Base-by-base conservation (phyloP, 1,140 invertebrate species). In the Nasonia giraulti region DNA sequence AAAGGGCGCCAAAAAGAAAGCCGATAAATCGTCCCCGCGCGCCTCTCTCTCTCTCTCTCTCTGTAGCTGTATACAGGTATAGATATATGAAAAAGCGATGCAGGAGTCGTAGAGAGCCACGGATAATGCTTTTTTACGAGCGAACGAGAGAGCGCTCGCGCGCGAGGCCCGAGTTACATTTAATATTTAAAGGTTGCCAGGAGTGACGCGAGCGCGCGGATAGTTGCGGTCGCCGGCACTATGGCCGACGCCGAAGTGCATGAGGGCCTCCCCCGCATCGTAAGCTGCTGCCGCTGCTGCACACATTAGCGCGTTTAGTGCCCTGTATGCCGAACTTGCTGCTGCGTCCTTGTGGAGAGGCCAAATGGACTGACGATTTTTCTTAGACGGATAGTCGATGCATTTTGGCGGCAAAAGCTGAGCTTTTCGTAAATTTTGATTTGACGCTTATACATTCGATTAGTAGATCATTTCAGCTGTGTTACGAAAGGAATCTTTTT, bases 101-200 rank as follows among this genome's bases (percentile, higher is more conserved):
- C 68, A 2, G 27, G 27, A 27, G 23, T 37, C 2, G 33, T 37
- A 37, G 20, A 33, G 68, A 31, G 68, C 33, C 37, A 31, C 71
- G 71, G 47, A 77, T 77, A 68, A 85, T 81, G 27, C 33, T 71
- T 77, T 81, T 82, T 82, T 81, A 82, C 37, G 84, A 85, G 66
- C 14, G 79, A 17, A 33, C 40, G 76, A 20, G 77, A 27, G 27
- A 27, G 27, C 27, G 27, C 27, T 27, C 27, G 69, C 74, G 23
- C 12, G 50, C 44, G 66, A 68, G 47, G 20, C 55, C 83, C 37
- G 69, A 17, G 75, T 68, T 80, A 75, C 84, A 82, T 85, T 82
- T 69, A 81, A 85, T 85, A 85, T 82, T 85, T 82, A 82, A 85
- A 81, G 55, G 84, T 47, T 83, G 66, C 75, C 82, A 77, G 33